Conservation (phyloP, 2,797 vertebrate species). For the Pipistrellus pygmaeus region DNA sequence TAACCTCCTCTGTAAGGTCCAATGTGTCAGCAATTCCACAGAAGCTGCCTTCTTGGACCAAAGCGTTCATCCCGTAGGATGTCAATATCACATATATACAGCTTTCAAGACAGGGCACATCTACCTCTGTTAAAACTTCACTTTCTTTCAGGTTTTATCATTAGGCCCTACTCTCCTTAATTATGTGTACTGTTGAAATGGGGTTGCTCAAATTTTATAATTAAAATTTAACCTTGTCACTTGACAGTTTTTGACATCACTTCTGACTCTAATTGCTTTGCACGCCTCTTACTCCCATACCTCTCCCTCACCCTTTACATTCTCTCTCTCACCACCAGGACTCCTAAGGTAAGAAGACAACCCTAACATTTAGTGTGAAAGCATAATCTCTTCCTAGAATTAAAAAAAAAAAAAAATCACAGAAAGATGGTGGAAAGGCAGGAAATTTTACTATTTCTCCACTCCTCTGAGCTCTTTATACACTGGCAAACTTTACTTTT, state of each 20-base stretch:
- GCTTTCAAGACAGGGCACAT: background rate
- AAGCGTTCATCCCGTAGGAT: background rate
- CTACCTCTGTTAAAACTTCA: background rate
- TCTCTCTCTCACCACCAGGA: background rate
- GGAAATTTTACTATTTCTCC: conserved; percentile 14
- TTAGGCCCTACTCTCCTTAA: background rate
- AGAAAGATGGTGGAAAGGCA: conserved; percentile 50
- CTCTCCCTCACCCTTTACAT: background rate
- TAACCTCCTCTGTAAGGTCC: background rate
- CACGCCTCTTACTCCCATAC: background rate
- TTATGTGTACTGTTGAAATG: background rate
- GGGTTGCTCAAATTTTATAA: background rate
- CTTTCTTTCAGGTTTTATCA: conserved; percentile 38
- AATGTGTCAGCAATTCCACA: conserved; percentile 14
- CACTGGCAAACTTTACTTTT: background rate
- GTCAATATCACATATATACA: background rate
- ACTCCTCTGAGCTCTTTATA: conserved; percentile 31
- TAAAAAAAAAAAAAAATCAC: background rate
- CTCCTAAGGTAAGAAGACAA: conserved; percentile 30
- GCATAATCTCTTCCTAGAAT: conserved; percentile 1
- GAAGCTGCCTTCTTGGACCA: background rate
- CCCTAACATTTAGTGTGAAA: conserved; percentile 43
- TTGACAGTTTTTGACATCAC: background rate
- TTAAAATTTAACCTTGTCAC: background rate
- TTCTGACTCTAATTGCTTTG: conserved; percentile 29